Evolutionary conservation across 2,113 vertebrate genomes (phyloP), one percentile per base, ranked within the genome.

Genomic region (Castor canadensis): DNA sequence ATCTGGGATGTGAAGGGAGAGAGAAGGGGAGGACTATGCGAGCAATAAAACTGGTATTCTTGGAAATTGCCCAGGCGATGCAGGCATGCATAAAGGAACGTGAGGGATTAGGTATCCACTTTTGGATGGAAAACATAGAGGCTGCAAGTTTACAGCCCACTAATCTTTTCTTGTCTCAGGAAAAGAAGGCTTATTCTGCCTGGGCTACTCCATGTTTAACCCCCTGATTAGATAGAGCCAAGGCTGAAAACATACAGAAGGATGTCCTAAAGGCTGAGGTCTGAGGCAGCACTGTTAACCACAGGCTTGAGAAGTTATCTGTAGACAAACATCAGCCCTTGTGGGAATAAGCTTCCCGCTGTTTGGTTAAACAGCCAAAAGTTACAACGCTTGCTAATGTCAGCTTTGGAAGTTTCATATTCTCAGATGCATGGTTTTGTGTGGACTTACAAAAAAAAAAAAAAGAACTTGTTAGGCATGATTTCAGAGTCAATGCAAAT

Each of bases 41-140:
- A 64, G 93, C 83, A 64, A 56, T 84, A 66, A 96, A 94, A 76
- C n/a, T 5, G 38, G 54, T 38, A 66, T 83, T 79, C 96, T 89
- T 89, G 83, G 94, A 93, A 94, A 92, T 76, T 24, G 67, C 15
- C 43, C 77, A 91, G 67, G 87, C 82, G 35, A 52, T 1, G 45
- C 69, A 72, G 5, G 40, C 79, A 89, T 2, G 9, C 1, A 80
- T 75, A 62, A 96, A 86, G 64, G 80, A 93, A 82, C 22, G 0
- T 24, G 72, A 54, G 35, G 62, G 86, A 64, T 79, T 22, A 93
- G 86, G 32, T 38, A 9, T 26, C n/a, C 64, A 56, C 32, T 71
- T 58, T 30, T 32, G 52, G 56, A 75, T 43, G 79, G 92, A 91
- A n/a, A 92, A 94, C 38, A 47, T 0, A n/a, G 79, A 96, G 38